phyloP scores from a whole-genome alignment of 2,113 vertebrate species.

The Eurypyga helias region DNA sequence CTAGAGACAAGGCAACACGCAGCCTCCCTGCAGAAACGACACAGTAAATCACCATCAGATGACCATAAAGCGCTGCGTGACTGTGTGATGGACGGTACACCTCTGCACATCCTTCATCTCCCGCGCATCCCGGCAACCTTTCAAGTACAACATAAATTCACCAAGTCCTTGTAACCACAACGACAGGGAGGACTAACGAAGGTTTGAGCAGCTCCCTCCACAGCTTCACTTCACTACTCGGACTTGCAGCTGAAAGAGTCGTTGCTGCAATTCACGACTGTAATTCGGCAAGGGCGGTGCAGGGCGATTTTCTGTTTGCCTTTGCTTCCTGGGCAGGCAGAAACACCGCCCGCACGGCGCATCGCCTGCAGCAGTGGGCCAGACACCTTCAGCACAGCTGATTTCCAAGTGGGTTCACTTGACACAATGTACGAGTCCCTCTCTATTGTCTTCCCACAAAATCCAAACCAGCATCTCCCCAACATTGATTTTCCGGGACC shows the following conservation, averaged over 20 bases:
- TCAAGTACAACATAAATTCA: background rate
- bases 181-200: background rate
- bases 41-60: background rate
- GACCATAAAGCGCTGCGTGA: background rate
- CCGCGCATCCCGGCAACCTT: background rate
- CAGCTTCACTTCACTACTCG: background rate
- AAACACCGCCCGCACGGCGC: background rate
- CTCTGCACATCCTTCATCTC: background rate
- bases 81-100: accelerated
- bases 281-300: background rate
- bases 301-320: accelerated
- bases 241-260: background rate
- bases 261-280: background rate
- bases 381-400: background rate
- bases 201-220: background rate
- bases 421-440: accelerated
- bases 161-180: background rate
- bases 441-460: background rate
- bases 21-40: background rate
- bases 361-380: background rate
- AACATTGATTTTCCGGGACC: background rate
- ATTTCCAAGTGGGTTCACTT: background rate
- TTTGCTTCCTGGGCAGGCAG: background rate
- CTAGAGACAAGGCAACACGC: background rate
- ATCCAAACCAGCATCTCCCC: background rate